Evolutionary conservation across 2,113 vertebrate species (phyloP), one percentile per base, ranked within the genome.

Genomic region (Syngnathus typhle): DNA sequence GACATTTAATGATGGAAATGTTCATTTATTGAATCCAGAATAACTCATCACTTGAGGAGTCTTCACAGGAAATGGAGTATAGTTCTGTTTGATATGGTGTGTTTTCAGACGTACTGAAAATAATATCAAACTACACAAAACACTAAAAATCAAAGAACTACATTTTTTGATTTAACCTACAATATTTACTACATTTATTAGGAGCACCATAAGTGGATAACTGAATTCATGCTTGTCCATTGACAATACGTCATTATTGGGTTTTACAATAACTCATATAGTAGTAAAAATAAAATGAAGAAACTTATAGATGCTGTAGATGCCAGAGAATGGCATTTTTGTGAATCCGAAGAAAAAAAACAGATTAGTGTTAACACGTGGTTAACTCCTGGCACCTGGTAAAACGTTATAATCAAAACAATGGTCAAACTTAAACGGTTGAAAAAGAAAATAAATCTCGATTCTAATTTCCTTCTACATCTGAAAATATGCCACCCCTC

Each of bases 1-100:
- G 46, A 73, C 0, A 71, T 56, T 74, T 79, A 82, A 60, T 51
- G 69, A 64, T 32, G n/a, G 63, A 83, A 82, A 76, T 82, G 78
- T 83, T 88, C 75, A 72, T 71, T 73, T 77, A 74, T 84, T 85
- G 76, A 87, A 87, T 87, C 78, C 78, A 82, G 82, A 80, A 85
- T 83, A 84, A 89, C 90, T 82, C 87, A 87, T 89, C 84, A 85
- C 88, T 81, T 49, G 77, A 78, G 86, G 82, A 88, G 82, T 66
- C 46, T 37, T 61, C 55, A 63, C 46, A 75, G 69, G 68, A 65
- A 82, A 72, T 58, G 71, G 69, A 83, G 78, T 64, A 81, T 78
- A 83, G 39, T 84, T 83, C 77, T 79, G 65, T 84, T 86, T 78
- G 70, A 85, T 80, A 80, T 65, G 69, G 65, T 67, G 62, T 81